Evolutionary conservation across 2,113 vertebrate genomes (phyloP), one percentile per base, ranked within the genome.

Genomic region (Nannospalax galili): DNA sequence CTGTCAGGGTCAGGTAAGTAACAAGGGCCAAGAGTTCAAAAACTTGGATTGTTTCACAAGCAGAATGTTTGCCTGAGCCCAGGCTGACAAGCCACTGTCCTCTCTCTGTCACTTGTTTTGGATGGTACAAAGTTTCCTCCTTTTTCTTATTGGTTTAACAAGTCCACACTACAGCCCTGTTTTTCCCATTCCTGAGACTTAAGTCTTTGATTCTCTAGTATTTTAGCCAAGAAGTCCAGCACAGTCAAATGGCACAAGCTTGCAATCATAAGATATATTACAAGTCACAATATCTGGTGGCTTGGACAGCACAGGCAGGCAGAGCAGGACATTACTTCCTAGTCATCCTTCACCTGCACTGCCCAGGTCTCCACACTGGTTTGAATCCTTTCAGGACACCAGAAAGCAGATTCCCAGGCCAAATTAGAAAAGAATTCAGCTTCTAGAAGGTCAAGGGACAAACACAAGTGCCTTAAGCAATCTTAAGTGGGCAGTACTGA

Each of bases 11-110:
- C 93, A 94, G 91, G 94, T 86, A 86, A 95, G 78, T 17, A 81
- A 92, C 35, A 74, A 56, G 56, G 48, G 72, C 69, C 0, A 3
- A 67, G 77, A 67, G 87, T 90, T 92, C 73, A 86, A 79, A 80
- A 86, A 95, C 60, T 89, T 62, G 40, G 77, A 94, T 90, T 90
- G 72, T 96, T 96, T 96, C 95, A 93, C 81, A 93, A 96, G 94
- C 90, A 93, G 65, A 93, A 87, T 86, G 88, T 96, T 95, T 96
- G 81, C 64, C 48, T 65, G 84, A 81, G 74, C n/a, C 32, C 77
- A 75, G 60, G 64, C 62, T 70, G n/a, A 95, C 79, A 97, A 93
- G 84, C 60, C 69, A 32, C 91, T 80, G 84, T 90, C 74, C 86
- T 96, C 70, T 84, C 93, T 93, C 67, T 95, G 79, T 82, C 91